A percentile compares a stretch with the other conserved stretches of the same genome.
These are phyloP conservation scores for Aphyosemion australe DNA, from an alignment of 2,113 vertebrate genomes.

Conservation along the genomic window DNA sequence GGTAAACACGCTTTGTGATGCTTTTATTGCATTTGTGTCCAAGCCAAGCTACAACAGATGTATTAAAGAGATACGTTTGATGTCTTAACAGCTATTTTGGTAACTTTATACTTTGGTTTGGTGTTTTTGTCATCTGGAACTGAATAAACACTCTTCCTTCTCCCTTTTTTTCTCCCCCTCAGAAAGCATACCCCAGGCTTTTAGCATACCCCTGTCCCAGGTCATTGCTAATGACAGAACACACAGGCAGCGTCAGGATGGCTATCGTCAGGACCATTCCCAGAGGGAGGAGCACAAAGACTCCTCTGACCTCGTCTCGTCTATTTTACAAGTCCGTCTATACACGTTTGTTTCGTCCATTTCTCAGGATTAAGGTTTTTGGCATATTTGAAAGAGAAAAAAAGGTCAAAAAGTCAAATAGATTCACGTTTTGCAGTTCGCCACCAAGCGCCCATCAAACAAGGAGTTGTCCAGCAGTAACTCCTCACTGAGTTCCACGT, in stretches of 20 bases:
- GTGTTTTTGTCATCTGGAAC: neutral
- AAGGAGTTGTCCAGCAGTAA: conserved; percentile 99
- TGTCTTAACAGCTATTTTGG: conserved; percentile 14
- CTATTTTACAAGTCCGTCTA: conserved; percentile 83
- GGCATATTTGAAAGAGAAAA: neutral
- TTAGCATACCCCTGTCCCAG: conserved; percentile 91
- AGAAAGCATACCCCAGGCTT: conserved; percentile 89
- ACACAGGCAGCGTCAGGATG: conserved; percentile 78
- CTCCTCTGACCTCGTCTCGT: conserved; percentile 86
- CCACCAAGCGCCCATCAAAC: conserved; percentile 88
- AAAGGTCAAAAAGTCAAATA: neutral
- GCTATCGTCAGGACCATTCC: conserved; percentile 75
- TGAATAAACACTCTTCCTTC: neutral
- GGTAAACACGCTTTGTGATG: conserved; percentile 26
- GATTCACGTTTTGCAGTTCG: conserved; percentile 78
- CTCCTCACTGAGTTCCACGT: conserved; percentile 97
- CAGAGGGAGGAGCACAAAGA: conserved; percentile 91
- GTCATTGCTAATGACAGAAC: conserved; percentile 90
- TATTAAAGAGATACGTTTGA: conserved; percentile 5
- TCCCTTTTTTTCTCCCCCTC: neutral
- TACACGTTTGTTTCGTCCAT: too few relatives aligned
- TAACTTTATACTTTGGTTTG: neutral
- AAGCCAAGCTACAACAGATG: conserved; percentile 15
- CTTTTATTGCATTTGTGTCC: conserved; percentile 25
- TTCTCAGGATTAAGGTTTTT: neutral